These are phyloP conservation scores for Orestias chungarensis DNA, from an alignment of 2,797 vertebrate genomes.

Conservation along the genomic window DNA sequence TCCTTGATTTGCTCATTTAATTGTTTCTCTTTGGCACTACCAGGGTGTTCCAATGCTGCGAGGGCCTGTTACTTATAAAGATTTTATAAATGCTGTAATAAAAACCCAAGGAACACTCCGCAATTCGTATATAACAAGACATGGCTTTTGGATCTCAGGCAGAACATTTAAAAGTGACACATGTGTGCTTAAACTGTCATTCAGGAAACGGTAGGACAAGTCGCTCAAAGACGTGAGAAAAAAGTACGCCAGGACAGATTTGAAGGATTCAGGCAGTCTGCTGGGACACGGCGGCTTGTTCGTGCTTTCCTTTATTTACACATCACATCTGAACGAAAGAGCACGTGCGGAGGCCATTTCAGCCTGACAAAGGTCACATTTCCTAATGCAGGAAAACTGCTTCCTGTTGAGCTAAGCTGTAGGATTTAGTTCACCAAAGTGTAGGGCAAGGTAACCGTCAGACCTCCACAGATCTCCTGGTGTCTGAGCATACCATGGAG, in stretches of 20 bases:
- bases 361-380: constrained; percentile 79
- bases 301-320: constrained; percentile 82
- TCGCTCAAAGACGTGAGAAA: constrained; percentile 18
- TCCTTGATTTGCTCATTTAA: constrained; percentile 34
- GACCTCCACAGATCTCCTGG: constrained; percentile 18
- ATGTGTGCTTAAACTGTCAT: constrained; percentile 28
- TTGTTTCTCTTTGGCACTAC: constrained; percentile 36
- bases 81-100: constrained; percentile 42
- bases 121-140: constrained; percentile 40
- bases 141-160: constrained; percentile 28
- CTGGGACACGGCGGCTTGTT: constrained; percentile 48
- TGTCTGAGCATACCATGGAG: constrained; percentile 12
- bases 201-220: constrained; percentile 34
- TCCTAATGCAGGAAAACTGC: constrained; percentile 83
- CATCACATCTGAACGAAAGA: constrained; percentile 81
- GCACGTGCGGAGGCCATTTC: constrained; percentile 72
- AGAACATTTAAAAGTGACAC: constrained; percentile 25
- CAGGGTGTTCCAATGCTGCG: constrained; percentile 20
- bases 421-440: constrained; percentile 38
- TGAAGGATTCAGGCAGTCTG: constrained; percentile 19
- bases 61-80: constrained; percentile 41
- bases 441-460: constrained; percentile 20
- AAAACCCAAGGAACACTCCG: constrained; percentile 26
- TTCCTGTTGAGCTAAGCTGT: constrained; percentile 63
- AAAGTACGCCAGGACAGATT: constrained; percentile 1